These are phyloP conservation scores for Halcyon malimbica DNA, from an alignment of 2,113 vertebrate species.

Conservation along the genomic window DNA sequence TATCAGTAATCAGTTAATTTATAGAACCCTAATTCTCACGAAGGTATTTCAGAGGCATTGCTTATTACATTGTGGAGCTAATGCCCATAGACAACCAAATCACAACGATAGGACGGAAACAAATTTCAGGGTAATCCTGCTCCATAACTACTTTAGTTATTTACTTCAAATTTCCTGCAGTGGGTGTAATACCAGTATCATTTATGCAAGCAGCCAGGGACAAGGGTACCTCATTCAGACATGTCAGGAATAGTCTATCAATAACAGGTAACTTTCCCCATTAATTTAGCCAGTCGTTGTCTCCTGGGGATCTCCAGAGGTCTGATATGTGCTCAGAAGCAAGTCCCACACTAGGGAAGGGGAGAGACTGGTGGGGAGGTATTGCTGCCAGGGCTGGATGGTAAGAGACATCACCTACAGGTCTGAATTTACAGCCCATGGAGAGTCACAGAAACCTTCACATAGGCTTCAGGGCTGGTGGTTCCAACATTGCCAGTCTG, in stretches of 20 bases:
- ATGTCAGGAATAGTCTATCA: neutral
- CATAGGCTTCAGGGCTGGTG: neutral
- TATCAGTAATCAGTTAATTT: slow-evolving; percentile 84
- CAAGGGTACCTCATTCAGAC: neutral
- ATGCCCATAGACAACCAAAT: slow-evolving; percentile 61
- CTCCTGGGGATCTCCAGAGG: neutral
- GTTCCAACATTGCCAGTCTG: neutral
- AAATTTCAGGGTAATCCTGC: slow-evolving; percentile 70
- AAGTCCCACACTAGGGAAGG: neutral
- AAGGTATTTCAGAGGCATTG: slow-evolving; percentile 60
- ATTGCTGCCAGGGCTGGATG: neutral
- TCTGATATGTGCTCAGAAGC: neutral
- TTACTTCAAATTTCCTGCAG: neutral
- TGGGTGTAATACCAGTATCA: neutral
- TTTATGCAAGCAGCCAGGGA: neutral
- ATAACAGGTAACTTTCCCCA: neutral
- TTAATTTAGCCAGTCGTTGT: neutral
- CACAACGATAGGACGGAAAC: slow-evolving; percentile 54
- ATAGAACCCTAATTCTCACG: slow-evolving; percentile 72
- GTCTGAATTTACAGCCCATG: neutral
- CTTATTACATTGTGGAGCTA: slow-evolving; percentile 66
- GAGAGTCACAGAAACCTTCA: neutral
- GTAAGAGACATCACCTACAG: neutral
- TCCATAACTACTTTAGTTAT: neutral
- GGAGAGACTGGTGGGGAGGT: neutral